Conservation (phyloP, 2,888 invertebrate species). For the Caenorhabditis parvicauda region DNA sequence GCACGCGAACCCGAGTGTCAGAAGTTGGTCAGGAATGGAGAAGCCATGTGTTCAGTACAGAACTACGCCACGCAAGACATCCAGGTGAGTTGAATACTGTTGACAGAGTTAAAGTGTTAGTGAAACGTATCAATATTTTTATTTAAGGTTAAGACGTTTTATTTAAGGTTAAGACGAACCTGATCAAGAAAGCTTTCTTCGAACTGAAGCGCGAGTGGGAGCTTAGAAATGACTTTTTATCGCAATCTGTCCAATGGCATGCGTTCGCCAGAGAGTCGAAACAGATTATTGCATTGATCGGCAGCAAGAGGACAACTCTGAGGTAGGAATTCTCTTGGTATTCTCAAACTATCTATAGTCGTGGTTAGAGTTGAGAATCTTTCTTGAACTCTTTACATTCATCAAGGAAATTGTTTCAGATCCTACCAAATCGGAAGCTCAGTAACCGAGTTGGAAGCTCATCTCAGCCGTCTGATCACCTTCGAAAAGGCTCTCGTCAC, state of each 20-base stretch:
- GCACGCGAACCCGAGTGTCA: slow-evolving; percentile 81
- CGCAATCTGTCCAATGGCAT: slow-evolving; percentile 84
- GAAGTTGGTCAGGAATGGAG: slow-evolving; percentile 75
- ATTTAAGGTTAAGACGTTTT: no score
- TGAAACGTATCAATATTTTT: no score
- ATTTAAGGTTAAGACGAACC: slow-evolving; percentile 30
- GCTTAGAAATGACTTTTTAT: slow-evolving; percentile 76
- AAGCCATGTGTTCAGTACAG: slow-evolving; percentile 79
- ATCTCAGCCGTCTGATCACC: slow-evolving; percentile 87
- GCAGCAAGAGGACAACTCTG: slow-evolving; percentile 75
- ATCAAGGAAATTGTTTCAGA: no score
- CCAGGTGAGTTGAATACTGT: no score
- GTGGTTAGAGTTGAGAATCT: no score
- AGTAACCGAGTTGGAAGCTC: slow-evolving; percentile 73
- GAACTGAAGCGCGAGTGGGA: slow-evolving; percentile 83
- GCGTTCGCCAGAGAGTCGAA: slow-evolving; percentile 91
- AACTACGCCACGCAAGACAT: slow-evolving; percentile 74
- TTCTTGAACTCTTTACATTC: no score
- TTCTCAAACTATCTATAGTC: no score
- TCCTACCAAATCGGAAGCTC: slow-evolving; percentile 39
- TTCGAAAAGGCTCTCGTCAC: slow-evolving; percentile 82
- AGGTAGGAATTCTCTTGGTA: no score
- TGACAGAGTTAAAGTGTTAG: no score
- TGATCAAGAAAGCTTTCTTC: slow-evolving; percentile 76
- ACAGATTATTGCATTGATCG: slow-evolving; percentile 83